phyloP scores from a whole-genome alignment of 1,140 invertebrate genomes.

The Orius insidiosus region DNA sequence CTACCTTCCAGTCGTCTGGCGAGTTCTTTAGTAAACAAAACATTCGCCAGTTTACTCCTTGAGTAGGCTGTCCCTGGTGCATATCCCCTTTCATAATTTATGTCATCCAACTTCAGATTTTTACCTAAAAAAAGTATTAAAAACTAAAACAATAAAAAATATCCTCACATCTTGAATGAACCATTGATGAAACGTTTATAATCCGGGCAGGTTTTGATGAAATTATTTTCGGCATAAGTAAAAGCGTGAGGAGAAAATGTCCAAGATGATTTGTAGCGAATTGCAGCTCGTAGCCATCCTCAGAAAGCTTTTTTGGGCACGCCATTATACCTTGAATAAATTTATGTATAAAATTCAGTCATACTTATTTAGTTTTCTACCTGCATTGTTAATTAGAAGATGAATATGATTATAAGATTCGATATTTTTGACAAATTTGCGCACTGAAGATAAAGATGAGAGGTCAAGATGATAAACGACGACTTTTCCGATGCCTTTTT shows the following conservation, averaged over 20 bases:
- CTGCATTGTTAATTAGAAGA: slow-evolving; percentile 24
- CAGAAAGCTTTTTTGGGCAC: slow-evolving; percentile 27
- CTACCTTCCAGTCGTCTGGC: slow-evolving; percentile 35
- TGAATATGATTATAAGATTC: slow-evolving; percentile 19
- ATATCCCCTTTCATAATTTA: slow-evolving; percentile 34
- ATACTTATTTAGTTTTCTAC: too few relatives aligned
- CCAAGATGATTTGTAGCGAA: slow-evolving; percentile 63
- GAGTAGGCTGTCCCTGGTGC: slow-evolving; percentile 45
- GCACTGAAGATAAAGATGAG: slow-evolving; percentile 34
- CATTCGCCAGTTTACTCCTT: slow-evolving; percentile 57
- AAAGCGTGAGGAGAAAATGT: slow-evolving; percentile 66
- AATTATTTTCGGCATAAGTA: slow-evolving; percentile 47
- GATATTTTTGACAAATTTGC: slow-evolving; percentile 19
- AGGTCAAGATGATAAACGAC: slow-evolving; percentile 48
- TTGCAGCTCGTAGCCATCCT: slow-evolving; percentile 67
- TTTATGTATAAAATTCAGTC: too few relatives aligned
- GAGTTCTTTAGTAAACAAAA: slow-evolving; percentile 50
- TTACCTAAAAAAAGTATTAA: slow-evolving; percentile 9
- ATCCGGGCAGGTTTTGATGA: slow-evolving; percentile 43
- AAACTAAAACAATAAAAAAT: background rate
- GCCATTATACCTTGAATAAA: too few relatives aligned
- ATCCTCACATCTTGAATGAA: slow-evolving; percentile 28
- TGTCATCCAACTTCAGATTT: slow-evolving; percentile 21
- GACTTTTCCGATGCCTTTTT: background rate
- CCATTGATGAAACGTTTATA: slow-evolving; percentile 46